These are phyloP conservation scores for Agelas oroides DNA, from an alignment of 37 sponge, comb jelly and placozoan species.

Conservation along the genomic window DNA sequence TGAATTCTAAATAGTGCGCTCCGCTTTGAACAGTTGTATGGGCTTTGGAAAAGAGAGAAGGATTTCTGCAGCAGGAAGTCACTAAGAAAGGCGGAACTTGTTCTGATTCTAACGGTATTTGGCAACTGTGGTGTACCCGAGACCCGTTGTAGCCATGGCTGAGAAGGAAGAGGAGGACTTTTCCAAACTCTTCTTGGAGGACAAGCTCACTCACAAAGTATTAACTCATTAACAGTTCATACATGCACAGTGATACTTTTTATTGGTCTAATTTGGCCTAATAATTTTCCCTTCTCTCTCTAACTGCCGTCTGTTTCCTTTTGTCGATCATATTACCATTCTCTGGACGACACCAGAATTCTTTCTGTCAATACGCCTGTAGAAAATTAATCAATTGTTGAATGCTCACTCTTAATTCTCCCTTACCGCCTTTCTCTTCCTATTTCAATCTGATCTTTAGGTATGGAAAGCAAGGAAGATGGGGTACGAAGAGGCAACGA, in stretches of 20 bases:
- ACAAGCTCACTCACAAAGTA: conserved; percentile 84
- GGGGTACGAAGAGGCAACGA: conserved; percentile 91
- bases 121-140: too few relatives aligned
- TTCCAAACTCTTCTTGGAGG: conserved; percentile 79
- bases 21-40: neutral
- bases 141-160: conserved; percentile 50
- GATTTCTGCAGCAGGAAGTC: neutral
- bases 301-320: too few relatives aligned
- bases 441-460: conserved; percentile 35
- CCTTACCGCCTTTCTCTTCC: neutral
- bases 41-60: neutral
- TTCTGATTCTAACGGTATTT: too few relatives aligned
- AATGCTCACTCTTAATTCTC: neutral
- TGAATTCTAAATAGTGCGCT: neutral
- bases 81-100: too few relatives aligned
- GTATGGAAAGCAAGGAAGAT: conserved; percentile 88
- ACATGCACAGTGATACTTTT: too few relatives aligned
- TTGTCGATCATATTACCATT: too few relatives aligned
- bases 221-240: too few relatives aligned
- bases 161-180: conserved; percentile 65
- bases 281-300: neutral
- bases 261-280: too few relatives aligned
- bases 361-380: too few relatives aligned
- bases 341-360: too few relatives aligned
- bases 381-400: too few relatives aligned